Base-by-base conservation (phyloP, 64 coral and sea anemone species). In the Actinia equina region DNA sequence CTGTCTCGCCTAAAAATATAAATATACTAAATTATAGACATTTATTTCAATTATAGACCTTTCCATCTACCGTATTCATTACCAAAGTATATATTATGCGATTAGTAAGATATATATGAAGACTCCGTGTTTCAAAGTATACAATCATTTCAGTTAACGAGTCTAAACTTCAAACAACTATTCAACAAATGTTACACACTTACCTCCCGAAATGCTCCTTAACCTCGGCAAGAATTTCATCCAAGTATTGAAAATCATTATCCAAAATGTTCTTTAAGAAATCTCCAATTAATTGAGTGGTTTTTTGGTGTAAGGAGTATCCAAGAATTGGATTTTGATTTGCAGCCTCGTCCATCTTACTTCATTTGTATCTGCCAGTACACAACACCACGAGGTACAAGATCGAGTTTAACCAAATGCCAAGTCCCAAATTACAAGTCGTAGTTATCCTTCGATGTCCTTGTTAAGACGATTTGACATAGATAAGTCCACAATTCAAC, bases 171-270 rank as follows among this genome's bases (percentile, higher is more conserved):
- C 54, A 10, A 56, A 56, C 9, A 15, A 6, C 54, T 1, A 13
- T 20, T 74, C 26, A 14, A 74, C n/a, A 67, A 26, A 20, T 22
- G 3, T 30, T 30, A 7, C 12, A 2, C 26, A 78, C 81, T 52
- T 86, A 95, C 93, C 93, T 87, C 74, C 89, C 93, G 89, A 95
- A 95, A 27, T 80, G 82, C 55, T 86, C 67, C 65, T 95, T 95
- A 27, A 89, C 82, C 87, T 95, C 93, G 43, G 87, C 27, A 51
- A 95, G 86, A 63, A 95, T 95, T 79, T 95, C 93, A 59, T 95
- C 69, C 42, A 95, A 85, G 59, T 91, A 95, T 20, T 95, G 86
- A 82, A 95, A 95, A 80, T 91, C 71, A 84, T 92, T 82, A 52
- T 95, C 89, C 51, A 86, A 67, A 30, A 74, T 14, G 65, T 85